Percentiles rank a stretch among this genome's conserved stretches.
Conservation (phyloP, 23 tunicate species). For the Aplidium turbinatum region DNA sequence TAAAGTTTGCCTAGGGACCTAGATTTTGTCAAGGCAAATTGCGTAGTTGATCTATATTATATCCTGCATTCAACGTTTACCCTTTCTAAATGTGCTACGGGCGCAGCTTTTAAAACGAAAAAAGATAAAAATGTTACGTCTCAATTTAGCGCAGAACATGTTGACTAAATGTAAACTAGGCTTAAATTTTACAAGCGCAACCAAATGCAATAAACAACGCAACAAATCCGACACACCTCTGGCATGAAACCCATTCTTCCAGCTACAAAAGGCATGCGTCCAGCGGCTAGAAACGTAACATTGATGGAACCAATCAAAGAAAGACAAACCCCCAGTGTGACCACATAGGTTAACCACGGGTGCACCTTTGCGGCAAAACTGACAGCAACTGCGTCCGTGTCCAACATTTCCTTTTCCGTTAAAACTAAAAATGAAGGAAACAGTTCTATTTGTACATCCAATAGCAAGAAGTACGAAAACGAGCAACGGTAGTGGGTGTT, state of each 20-base stretch:
- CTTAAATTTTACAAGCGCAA: neutral
- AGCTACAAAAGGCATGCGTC: slow-evolving; percentile 87
- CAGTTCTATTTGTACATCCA: neutral
- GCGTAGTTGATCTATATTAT: too few species aligned
- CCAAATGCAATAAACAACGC: neutral
- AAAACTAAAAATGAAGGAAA: slow-evolving; percentile 69
- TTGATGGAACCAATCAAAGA: slow-evolving; percentile 91
- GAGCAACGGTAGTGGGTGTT: too few species aligned
- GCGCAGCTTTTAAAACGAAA: too few species aligned
- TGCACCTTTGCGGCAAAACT: slow-evolving; percentile 70
- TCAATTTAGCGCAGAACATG: too few species aligned
- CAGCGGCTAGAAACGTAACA: slow-evolving; percentile 57
- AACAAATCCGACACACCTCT: too few species aligned
- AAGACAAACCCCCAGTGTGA: slow-evolving; percentile 80
- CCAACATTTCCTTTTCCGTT: slow-evolving; percentile 66
- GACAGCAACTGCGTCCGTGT: slow-evolving; percentile 86
- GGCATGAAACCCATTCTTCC: slow-evolving; percentile 92
- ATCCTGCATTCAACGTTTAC: too few species aligned
- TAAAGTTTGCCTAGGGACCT: too few species aligned
- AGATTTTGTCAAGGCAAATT: too few species aligned
- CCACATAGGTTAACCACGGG: slow-evolving; percentile 68
- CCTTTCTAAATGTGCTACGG: too few species aligned
- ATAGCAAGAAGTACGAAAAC: too few species aligned
- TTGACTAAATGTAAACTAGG: too few species aligned
- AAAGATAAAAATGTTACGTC: too few species aligned